Evolutionary conservation across 2,113 vertebrate genomes (phyloP), one percentile per base, ranked within the genome.

Genomic region (Myiopsitta monachus): DNA sequence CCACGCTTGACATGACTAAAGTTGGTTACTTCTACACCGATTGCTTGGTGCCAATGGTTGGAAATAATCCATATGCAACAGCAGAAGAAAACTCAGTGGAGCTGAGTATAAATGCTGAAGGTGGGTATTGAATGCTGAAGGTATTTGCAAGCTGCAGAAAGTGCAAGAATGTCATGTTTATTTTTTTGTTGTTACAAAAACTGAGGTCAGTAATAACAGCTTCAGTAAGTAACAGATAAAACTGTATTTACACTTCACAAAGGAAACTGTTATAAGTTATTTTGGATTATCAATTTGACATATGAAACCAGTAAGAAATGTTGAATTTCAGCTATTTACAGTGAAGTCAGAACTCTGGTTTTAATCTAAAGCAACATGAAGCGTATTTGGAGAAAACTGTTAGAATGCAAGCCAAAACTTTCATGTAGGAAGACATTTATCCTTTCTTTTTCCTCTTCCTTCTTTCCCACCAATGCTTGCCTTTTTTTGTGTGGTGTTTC

Each of bases 31-130:
- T 99, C 61, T 99, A 99, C 97, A 99, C 99, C 0, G 99, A 99
- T 87, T 99, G 99, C 91, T 98, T 99, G 74, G 98, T 99, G 83
- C 99, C 99, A 2, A 99, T 99, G 98, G 98, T 98, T 67, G 99
- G 99, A 61, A 99, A 99, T 96, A 99, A 99, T 96, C 99, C 99
- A 0, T 99, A 99, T 94, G 96, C 98, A 91, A 98, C 97, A 72
- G 95, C 97, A 66, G 97, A 98, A 87, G 98, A 98, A 41, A 98
- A 99, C 68, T 95, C 98, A 8, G 33, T 93, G 11, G 98, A 99
- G 83, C 97, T 99, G 75, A 98, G 99, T 96, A 99, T 98, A 77
- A 98, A 98, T 57, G 98, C 99, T 90, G 99, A 99, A 98, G 99
- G 99, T 99, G 74, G 9, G 98, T 97, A 5, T 68, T 64, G 63